phyloP scores from a whole-genome alignment of 1,140 invertebrate genomes.

The Bemisia tabaci region DNA sequence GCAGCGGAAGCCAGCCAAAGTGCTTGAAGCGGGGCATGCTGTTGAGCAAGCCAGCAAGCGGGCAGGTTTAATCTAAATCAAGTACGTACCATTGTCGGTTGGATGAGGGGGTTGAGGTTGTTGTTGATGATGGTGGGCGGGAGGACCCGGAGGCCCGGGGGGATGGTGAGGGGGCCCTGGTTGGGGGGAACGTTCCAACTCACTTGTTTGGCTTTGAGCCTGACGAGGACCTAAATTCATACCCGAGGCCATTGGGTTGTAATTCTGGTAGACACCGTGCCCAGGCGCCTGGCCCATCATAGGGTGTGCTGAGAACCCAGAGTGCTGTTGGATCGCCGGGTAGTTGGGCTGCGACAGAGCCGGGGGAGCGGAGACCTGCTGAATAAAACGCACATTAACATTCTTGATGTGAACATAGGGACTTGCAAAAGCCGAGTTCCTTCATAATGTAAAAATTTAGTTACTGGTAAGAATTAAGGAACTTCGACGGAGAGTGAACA shows the following conservation, averaged over 20 bases:
- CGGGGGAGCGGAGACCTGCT: background rate
- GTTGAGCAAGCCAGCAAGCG: background rate
- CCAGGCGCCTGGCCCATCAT: conserved; percentile 35
- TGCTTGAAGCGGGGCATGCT: too few relatives aligned
- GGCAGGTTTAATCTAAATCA: background rate
- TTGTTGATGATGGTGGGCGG: conserved; percentile 31
- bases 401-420: too few relatives aligned
- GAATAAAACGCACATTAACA: too few relatives aligned
- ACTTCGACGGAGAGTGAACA: too few relatives aligned
- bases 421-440: too few relatives aligned
- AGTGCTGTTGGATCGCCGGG: conserved; percentile 18
- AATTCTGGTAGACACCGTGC: conserved; percentile 33
- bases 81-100: conserved; percentile 12
- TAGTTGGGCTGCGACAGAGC: background rate
- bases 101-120: conserved; percentile 9
- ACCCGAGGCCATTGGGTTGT: conserved; percentile 41
- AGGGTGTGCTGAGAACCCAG: conserved; percentile 36
- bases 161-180: conserved; percentile 6
- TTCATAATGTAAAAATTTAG: too few relatives aligned
- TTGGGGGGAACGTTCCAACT: conserved; percentile 41
- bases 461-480: too few relatives aligned
- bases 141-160: conserved; percentile 3
- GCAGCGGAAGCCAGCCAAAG: too few relatives aligned
- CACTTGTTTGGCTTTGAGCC: conserved; percentile 52
- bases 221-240: conserved; percentile 37